These are phyloP conservation scores for Opisthograptis luteolata DNA, from an alignment of 2,888 invertebrate species.

Conservation along the genomic window DNA sequence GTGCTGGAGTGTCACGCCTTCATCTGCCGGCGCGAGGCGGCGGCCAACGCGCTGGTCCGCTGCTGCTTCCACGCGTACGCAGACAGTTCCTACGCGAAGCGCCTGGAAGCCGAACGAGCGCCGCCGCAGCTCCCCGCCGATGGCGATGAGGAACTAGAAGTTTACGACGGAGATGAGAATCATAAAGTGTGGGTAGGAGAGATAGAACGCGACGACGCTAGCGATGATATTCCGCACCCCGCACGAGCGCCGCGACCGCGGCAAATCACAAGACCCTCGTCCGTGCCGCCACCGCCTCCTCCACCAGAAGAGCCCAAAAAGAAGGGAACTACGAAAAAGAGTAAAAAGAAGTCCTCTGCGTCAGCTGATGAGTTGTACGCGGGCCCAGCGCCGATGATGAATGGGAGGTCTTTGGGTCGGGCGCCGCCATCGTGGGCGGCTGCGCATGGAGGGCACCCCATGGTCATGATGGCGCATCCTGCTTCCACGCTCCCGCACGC, in stretches of 20 bases:
- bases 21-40: constrained; percentile 97
- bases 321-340: constrained; percentile 80
- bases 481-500: constrained; percentile 76
- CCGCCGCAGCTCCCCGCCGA: constrained; percentile 70
- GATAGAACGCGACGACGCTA: constrained; percentile 89
- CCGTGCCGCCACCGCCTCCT: constrained; percentile 93
- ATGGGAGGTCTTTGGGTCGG: constrained; percentile 72
- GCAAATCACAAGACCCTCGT: constrained; percentile 91
- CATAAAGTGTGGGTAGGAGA: constrained; percentile 97
- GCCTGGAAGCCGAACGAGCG: constrained; percentile 87
- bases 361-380: constrained; percentile 85
- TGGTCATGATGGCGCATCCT: constrained; percentile 78
- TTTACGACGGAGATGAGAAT: constrained; percentile 96
- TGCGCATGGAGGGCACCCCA: constrained; percentile 64
- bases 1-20: constrained; percentile 99
- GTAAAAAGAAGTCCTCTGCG: constrained; percentile 83
- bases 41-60: constrained; percentile 98
- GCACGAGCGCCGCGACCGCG: constrained; percentile 90
- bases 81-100: constrained; percentile 96
- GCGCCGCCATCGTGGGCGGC: constrained; percentile 74
- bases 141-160: constrained; percentile 90
- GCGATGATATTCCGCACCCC: constrained; percentile 86
- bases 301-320: constrained; percentile 87
- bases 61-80: constrained; percentile 99
- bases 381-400: constrained; percentile 75